Percentiles rank a stretch among this genome's conserved stretches.
These are phyloP conservation scores for Gallirallus australis DNA, from an alignment of 2,797 vertebrate genomes.

Conservation along the genomic window DNA sequence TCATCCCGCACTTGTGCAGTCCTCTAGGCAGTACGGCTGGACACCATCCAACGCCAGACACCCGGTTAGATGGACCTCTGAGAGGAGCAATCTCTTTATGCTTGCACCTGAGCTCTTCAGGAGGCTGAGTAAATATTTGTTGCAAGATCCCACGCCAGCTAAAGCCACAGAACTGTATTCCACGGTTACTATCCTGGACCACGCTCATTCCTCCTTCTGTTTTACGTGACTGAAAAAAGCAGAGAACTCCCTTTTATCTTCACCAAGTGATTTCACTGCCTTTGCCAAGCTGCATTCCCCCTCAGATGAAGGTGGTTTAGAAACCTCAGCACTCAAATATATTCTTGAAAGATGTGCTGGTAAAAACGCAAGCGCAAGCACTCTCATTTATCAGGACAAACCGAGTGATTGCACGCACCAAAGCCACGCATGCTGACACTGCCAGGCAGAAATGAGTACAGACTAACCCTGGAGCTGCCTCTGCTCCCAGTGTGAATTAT, in stretches of 20 bases:
- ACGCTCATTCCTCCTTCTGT: rapidly evolving
- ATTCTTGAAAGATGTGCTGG: neutral
- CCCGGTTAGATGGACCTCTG: neutral
- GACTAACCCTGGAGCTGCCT: neutral
- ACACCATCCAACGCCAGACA: neutral
- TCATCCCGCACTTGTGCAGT: neutral
- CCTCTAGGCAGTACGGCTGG: neutral
- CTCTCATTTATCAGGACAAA: conserved; percentile 19
- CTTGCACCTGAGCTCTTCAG: neutral
- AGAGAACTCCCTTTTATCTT: neutral
- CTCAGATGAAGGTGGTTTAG: neutral
- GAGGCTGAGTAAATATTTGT: neutral
- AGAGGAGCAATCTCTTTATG: neutral
- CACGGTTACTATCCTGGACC: neutral
- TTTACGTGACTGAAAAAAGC: neutral
- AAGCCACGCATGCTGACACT: neutral
- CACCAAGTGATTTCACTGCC: neutral
- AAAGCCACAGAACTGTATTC: neutral
- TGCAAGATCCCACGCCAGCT: neutral
- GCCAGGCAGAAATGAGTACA: neutral
- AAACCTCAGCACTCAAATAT: neutral
- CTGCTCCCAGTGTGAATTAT: neutral
- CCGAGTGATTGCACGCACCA: neutral
- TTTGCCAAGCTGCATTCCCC: neutral
- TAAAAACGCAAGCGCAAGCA: conserved; percentile 45